Percentiles rank a stretch among this genome's conserved stretches.
phyloP scores from a whole-genome alignment of 1,140 invertebrate species.

The Drosophila lowei region DNA sequence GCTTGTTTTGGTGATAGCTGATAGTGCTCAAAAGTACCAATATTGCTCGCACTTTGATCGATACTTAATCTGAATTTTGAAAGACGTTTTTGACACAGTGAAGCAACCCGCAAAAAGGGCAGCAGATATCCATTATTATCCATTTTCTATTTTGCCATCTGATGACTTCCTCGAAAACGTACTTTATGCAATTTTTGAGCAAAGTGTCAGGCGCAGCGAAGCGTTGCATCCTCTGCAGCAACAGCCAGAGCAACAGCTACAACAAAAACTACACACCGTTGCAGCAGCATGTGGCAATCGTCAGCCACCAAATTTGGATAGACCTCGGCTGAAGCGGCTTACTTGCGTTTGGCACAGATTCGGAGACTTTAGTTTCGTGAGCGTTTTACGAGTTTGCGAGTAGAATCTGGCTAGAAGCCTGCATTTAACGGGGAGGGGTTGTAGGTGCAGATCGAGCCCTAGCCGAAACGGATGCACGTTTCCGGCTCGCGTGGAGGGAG shows the following conservation, averaged over 20 bases:
- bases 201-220: conserved; percentile 59
- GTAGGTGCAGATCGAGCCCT: conserved; percentile 1
- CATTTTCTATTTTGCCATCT: conserved; percentile 7
- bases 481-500: conserved; percentile 34
- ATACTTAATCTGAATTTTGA: no score
- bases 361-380: conserved; percentile 46
- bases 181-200: conserved; percentile 43
- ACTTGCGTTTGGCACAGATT: conserved; percentile 67
- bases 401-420: conserved; percentile 57
- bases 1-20: no score
- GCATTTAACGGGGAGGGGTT: conserved; percentile 32
- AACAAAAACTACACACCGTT: background rate
- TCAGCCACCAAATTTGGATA: conserved; percentile 64
- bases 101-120: no score
- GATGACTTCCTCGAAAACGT: conserved; percentile 12
- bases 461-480: conserved; percentile 67
- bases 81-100: no score
- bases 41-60: no score
- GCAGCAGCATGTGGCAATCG: conserved; percentile 48
- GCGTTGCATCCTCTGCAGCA: conserved; percentile 64
- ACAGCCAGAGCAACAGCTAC: background rate
- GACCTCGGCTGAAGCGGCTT: conserved; percentile 37
- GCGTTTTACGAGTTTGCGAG: conserved; percentile 1
- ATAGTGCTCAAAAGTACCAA: no score
- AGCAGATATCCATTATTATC: no score